A percentile compares a stretch with the other conserved stretches of the same genome.
Evolutionary conservation across 2,797 vertebrate species (phyloP).

Genomic region (Loris lydekkerianus): DNA sequence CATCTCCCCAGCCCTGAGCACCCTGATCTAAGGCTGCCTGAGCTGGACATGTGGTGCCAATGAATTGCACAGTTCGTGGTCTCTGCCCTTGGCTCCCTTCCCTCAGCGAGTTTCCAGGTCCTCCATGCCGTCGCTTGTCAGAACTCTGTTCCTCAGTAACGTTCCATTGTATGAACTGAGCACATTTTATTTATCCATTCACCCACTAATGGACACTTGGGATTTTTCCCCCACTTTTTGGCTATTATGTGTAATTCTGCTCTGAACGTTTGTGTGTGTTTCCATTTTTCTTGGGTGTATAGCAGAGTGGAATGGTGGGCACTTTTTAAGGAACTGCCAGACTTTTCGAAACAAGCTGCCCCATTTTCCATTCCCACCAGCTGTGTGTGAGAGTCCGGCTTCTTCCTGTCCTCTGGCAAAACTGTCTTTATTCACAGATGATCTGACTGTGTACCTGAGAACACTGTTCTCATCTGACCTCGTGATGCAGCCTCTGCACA

Average conservation of each 20-base stretch:
- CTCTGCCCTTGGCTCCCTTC: no score
- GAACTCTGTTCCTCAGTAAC: not conserved
- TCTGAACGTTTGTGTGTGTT: not conserved
- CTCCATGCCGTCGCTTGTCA: fast-evolving
- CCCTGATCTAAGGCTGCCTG: not conserved
- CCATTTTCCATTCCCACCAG: no score
- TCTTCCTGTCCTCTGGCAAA: no score
- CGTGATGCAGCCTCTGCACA: no score
- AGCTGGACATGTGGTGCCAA: no score
- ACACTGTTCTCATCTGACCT: not conserved
- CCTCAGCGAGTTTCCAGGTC: not conserved
- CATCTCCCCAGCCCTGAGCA: no score
- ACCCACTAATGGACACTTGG: not conserved
- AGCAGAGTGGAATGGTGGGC: not conserved
- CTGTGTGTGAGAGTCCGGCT: no score
- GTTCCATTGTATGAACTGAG: no score
- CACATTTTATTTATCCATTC: not conserved
- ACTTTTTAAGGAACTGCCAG: not conserved
- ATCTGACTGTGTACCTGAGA: no score
- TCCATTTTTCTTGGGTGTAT: not conserved
- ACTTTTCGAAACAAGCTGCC: not conserved
- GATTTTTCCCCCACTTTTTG: not conserved
- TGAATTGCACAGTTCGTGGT: no score
- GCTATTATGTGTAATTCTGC: no score
- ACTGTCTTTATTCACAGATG: no score